Base-by-base conservation (phyloP, 2,113 vertebrate genomes). In the Hirundichthys speculiger region DNA sequence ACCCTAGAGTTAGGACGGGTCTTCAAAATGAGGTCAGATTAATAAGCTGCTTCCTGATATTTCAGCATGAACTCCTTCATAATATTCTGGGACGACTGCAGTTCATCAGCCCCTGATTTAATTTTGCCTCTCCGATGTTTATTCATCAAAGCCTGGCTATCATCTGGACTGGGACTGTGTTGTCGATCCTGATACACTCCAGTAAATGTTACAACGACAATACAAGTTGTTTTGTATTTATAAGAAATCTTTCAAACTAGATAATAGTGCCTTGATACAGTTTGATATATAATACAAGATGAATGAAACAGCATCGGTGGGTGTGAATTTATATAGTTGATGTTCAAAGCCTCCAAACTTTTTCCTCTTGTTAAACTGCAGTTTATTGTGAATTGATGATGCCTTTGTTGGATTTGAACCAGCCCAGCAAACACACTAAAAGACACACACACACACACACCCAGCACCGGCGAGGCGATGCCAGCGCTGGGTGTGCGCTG, bases 381-480 rank as follows among this genome's bases (percentile, higher is more conserved):
- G 15, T 74, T 84, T 69, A 77, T 84, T 79, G 73, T 20, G 7
- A 72, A 64, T 83, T 76, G 42, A 61, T 74, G 69, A 58, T 70
- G 43, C 58, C 83, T 80, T 73, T 74, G 38, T 78, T 49, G 48
- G 56, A 13, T 61, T 63, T 65, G 41, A 76, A 77, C 56, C 82
- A 72, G 72, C 48, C 72, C 79, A 87, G 53, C 46, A 45, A 78
- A 82, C 70, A 65, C 38, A 38, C 65, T 74, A 69, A 80, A 78
- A 82, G 41, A 84, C 81, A 85, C 70, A n/a, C n/a, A n/a, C n/a
- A n/a, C n/a, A 70, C 71, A 81, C 75, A 75, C 80, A 79, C 45
- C 20, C 78, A 71, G 69, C 60, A 58, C 77, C 43, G 30, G 30
- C 30, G 11, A 1, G 6, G 6, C 63, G 15, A 47, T 74, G 69